A percentile compares a stretch with the other conserved stretches of the same genome.
Evolutionary conservation across 2,797 vertebrate species (phyloP).

Genomic region (Odontamblyopus lacepedii): DNA sequence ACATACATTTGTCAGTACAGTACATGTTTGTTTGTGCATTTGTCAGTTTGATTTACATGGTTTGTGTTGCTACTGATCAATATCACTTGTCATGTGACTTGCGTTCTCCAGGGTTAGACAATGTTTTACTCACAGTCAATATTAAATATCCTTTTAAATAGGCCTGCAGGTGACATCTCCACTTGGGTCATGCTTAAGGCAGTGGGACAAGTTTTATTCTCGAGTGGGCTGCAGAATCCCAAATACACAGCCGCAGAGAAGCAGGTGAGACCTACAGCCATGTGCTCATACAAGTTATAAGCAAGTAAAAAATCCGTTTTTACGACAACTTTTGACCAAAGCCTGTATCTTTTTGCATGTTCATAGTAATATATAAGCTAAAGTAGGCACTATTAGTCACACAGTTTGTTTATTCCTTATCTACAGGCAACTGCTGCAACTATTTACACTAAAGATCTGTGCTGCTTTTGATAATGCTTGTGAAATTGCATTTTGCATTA

Average conservation of each 20-base stretch:
- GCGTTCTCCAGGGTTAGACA: neutral
- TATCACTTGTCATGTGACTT: neutral
- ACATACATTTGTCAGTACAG: neutral
- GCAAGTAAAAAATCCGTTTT: neutral
- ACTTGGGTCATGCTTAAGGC: constrained; percentile 69
- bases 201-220: constrained; percentile 70
- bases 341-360: neutral
- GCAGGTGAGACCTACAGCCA: constrained; percentile 54
- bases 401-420: too few species aligned
- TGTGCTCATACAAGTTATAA: neutral
- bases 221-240: constrained; percentile 63
- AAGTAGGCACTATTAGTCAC: too few species aligned
- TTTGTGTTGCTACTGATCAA: neutral
- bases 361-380: neutral
- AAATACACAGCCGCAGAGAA: constrained; percentile 64
- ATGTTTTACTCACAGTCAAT: neutral
- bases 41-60: neutral
- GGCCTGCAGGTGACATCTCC: neutral
- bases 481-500: too few species aligned
- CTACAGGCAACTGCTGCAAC: too few species aligned
- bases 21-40: neutral
- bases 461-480: too few species aligned
- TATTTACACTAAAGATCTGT: too few species aligned
- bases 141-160: neutral
- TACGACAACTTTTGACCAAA: neutral